Conservation (phyloP, 1,140 invertebrate genomes). For the Trichomalopsis sarcophagae region DNA sequence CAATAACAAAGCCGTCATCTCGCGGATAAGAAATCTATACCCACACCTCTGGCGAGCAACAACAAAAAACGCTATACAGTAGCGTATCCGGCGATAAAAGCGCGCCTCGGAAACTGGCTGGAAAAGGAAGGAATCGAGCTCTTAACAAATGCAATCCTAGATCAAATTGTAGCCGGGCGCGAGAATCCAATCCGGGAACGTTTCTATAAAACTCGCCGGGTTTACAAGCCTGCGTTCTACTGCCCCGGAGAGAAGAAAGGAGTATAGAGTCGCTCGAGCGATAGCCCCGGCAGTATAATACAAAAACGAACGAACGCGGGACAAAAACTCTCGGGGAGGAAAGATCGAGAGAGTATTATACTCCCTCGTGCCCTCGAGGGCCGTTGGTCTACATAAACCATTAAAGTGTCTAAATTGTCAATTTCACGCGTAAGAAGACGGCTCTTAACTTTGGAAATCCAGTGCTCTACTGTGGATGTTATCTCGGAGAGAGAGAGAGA, state of each 20-base stretch:
- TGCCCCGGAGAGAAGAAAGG: background rate
- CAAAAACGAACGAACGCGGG: background rate
- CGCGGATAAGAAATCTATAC: background rate
- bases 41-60: background rate
- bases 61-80: background rate
- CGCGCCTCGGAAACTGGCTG: too few relatives aligned
- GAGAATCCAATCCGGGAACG: background rate
- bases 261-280: background rate
- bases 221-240: background rate
- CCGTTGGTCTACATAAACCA: background rate
- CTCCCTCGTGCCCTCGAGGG: too few relatives aligned
- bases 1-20: background rate
- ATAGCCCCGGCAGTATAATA: background rate
- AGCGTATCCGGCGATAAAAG: background rate
- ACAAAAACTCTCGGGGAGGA: too few relatives aligned
- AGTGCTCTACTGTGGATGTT: too few relatives aligned
- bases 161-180: background rate
- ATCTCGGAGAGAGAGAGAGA: too few relatives aligned
- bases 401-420: background rate
- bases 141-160: slow-evolving; percentile 6
- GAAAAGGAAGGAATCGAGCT: background rate
- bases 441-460: background rate
- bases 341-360: too few relatives aligned
- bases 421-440: background rate
- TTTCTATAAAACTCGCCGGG: slow-evolving; percentile 15